phyloP scores from a whole-genome alignment of 2,888 invertebrate species.

The Dryomyza anilis region DNA sequence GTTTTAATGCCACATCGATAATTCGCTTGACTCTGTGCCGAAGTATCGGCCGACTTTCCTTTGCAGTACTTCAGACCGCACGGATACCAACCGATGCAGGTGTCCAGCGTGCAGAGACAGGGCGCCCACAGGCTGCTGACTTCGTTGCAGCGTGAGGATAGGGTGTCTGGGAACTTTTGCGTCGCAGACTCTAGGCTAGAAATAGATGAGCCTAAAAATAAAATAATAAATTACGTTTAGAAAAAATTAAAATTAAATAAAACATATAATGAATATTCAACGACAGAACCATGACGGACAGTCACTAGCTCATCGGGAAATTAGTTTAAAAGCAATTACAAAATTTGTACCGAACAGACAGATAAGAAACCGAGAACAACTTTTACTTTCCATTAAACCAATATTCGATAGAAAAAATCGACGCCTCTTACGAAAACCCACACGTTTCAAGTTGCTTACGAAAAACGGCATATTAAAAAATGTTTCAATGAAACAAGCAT shows the following conservation, averaged over 20 bases:
- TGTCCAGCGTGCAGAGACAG: conserved; percentile 84
- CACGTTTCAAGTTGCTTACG: no score
- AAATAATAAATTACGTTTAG: neutral
- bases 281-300: no score
- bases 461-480: no score
- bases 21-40: conserved; percentile 65
- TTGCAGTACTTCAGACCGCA: conserved; percentile 95
- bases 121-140: conserved; percentile 73
- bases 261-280: no score
- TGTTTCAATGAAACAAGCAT: no score
- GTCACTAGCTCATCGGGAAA: no score
- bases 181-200: conserved; percentile 74
- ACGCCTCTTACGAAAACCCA: no score
- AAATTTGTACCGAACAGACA: no score
- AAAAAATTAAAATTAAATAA: neutral
- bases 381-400: no score
- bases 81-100: conserved; percentile 94
- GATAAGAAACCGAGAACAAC: no score
- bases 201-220: conserved; percentile 69
- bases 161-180: conserved; percentile 69
- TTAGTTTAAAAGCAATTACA: no score
- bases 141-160: conserved; percentile 68
- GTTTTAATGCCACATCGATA: conserved; percentile 97
- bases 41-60: conserved; percentile 69
- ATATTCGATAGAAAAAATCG: no score